A percentile compares a stretch with the other conserved stretches of the same genome.
Conservation (phyloP, 2,888 invertebrate genomes). For the Encarsia formosa region DNA sequence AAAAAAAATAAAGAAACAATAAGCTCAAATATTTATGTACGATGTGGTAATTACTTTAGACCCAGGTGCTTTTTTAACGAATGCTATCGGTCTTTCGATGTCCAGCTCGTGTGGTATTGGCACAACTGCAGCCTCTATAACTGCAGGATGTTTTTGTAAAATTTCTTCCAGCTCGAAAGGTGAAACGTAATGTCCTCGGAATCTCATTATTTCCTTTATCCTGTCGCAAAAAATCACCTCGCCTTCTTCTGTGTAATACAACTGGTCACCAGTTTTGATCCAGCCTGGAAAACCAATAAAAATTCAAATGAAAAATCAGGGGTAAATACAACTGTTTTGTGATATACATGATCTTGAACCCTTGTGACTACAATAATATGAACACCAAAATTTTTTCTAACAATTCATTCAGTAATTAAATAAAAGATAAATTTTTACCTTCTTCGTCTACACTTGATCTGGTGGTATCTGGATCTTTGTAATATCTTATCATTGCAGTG, state of each 20-base stretch:
- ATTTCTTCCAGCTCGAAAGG: constrained; percentile 41
- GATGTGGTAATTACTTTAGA: no score
- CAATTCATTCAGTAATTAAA: no score
- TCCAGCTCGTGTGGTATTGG: constrained; percentile 37
- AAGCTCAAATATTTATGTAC: no score
- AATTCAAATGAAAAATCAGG: no score
- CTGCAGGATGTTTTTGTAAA: constrained; percentile 35
- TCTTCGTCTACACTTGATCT: constrained; percentile 52
- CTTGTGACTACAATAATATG: no score
- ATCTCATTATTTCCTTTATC: constrained; percentile 44
- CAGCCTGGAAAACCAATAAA: no score
- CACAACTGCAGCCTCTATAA: constrained; percentile 41
- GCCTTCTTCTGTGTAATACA: constrained; percentile 39
- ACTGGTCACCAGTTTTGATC: constrained; percentile 45
- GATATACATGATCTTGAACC: no score
- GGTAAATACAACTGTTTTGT: no score
- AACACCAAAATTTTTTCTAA: no score
- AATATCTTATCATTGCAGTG: constrained; percentile 57
- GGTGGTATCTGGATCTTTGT: constrained; percentile 55
- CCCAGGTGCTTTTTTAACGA: constrained; percentile 36
- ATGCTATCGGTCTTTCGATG: constrained; percentile 42
- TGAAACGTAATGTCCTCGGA: constrained; percentile 39
- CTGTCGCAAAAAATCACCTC: constrained; percentile 42
- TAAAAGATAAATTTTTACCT: no score
- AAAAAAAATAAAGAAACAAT: no score